Base-by-base conservation (phyloP, 2,113 vertebrate species). In the Melanostigma gelatinosum region DNA sequence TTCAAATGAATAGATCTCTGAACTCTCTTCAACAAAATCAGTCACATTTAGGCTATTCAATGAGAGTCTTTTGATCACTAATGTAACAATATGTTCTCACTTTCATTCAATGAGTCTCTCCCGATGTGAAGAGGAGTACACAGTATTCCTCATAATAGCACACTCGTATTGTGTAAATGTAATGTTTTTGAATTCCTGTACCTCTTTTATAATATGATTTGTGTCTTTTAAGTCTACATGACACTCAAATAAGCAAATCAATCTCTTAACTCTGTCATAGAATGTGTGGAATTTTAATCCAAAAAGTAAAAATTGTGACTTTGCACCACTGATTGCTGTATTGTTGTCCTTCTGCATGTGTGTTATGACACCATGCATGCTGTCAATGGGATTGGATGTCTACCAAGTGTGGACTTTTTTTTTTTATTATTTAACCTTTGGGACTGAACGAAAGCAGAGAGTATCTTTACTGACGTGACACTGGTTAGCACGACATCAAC, bases 371-470 rank as follows among this genome's bases (percentile, higher is more conserved):
- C 20, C 18, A 48, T 36, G 18, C 7, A 18, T 1, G 8, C 40
- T 36, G 55, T 38, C 5, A 10, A 44, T 70, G 32, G 8, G 8
- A 36, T 2, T n/a, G 27, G n/a, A 40, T 48, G 32, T 61, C 27
- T 34, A 13, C 68, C 50, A 55, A 57, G 36, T 29, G 4, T 64
- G 46, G 13, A 29, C 7, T 64, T 8, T 29, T 29, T n/a, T 36
- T 18, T 0, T 10, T 3, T 13, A 75, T n/a, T 42, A 46, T 64
- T 58, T 54, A 24, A 72, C 63, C 20, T 40, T 24, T 57, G 46
- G 68, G 71, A 80, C 40, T 61, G 6, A 52, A 80, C 67, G 77
- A 36, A 80, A 77, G 50, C 52, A 50, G 27, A 79, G 38, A 66
- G 52, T 65, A 71, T 48, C 34, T 71, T 68, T 70, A 38, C 44